Conservation (phyloP, 1,140 invertebrate species). For the Apis florea region DNA sequence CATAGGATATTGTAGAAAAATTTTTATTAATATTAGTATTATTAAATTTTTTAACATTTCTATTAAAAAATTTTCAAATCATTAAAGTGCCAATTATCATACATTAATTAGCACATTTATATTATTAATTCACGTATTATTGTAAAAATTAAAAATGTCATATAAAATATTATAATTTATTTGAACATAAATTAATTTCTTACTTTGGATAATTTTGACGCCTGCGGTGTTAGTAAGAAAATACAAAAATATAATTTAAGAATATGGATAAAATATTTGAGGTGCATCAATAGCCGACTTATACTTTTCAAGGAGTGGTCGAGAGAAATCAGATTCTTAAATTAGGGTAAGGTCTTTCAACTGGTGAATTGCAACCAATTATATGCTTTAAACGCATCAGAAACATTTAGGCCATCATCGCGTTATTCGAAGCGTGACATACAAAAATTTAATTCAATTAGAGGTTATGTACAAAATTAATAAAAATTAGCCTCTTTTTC, state of each 20-base stretch:
- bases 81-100: too few relatives aligned
- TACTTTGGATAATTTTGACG: background rate
- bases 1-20: background rate
- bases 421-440: background rate
- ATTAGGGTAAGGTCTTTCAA: background rate
- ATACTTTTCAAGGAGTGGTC: background rate
- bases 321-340: conserved; percentile 4
- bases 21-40: too few relatives aligned
- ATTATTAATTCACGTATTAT: too few relatives aligned
- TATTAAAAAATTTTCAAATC: too few relatives aligned
- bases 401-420: too few relatives aligned
- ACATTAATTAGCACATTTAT: too few relatives aligned
- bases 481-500: background rate
- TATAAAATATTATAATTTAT: too few relatives aligned
- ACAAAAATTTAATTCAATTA: background rate
- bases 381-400: background rate
- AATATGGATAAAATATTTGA: background rate
- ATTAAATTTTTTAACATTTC: too few relatives aligned
- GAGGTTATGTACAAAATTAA: background rate
- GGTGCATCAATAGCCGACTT: background rate
- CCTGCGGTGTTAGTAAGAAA: background rate
- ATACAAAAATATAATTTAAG: conserved; percentile 3
- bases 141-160: too few relatives aligned
- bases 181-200: background rate
- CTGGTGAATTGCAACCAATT: background rate